phyloP scores from a whole-genome alignment of 92 coral and sea anemone genomes.

The Bergia puertoricense region DNA sequence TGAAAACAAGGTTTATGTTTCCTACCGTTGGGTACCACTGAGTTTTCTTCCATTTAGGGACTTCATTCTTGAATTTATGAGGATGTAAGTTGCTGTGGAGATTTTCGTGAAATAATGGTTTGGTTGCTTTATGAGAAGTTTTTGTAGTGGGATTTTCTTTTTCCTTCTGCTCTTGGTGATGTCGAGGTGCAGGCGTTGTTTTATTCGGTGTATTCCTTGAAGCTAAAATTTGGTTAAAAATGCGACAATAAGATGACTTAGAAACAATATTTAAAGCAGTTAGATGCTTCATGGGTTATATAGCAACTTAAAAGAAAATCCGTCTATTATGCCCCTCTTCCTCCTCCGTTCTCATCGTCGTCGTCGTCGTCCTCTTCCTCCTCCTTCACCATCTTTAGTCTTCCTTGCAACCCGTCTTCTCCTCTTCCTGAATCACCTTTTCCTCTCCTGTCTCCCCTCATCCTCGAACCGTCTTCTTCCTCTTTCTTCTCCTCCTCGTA shows the following conservation, averaged over 20 bases:
- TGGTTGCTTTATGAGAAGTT: neutral
- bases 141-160: neutral
- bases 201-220: neutral
- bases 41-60: conserved; percentile 29
- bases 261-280: no score
- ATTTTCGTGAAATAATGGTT: neutral
- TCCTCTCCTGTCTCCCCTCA: no score
- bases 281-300: no score
- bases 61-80: conserved; percentile 25
- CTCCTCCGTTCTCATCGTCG: no score
- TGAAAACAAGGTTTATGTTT: neutral
- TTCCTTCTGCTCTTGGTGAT: neutral
- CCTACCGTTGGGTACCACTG: conserved; percentile 41
- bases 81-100: neutral
- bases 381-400: no score
- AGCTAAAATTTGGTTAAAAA: neutral
- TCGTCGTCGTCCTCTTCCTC: no score
- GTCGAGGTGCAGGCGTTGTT: neutral
- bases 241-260: neutral
- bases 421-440: no score
- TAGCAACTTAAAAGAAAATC: no score
- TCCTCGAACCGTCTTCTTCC: no score
- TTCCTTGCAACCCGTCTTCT: no score
- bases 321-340: no score
- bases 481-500: no score